phyloP scores from a whole-genome alignment of 1,140 invertebrate species.

The Polypedilum pembai region DNA sequence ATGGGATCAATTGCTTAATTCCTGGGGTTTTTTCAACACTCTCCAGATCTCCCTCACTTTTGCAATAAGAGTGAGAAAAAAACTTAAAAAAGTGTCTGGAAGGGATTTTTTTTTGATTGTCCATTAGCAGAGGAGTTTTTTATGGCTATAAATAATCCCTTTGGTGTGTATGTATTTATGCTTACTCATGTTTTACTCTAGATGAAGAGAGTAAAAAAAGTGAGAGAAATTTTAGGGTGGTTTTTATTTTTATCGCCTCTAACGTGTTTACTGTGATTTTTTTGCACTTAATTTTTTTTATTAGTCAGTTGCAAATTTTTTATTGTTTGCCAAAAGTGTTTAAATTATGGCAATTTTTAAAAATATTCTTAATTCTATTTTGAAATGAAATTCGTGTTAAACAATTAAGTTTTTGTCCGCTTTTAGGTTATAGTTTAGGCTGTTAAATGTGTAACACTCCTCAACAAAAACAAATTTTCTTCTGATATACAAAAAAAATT shows the following conservation, averaged over 20 bases:
- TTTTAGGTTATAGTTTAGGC: no score
- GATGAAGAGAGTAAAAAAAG: not conserved
- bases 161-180: not conserved
- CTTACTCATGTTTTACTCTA: not conserved
- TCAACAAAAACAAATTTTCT: no score
- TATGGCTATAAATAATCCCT: not conserved
- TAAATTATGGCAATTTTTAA: no score
- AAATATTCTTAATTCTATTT: no score
- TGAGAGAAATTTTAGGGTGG: not conserved
- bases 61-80: not conserved
- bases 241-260: not conserved
- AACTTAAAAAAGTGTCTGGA: conserved; percentile 17
- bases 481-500: no score
- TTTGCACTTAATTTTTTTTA: no score
- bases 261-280: no score
- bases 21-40: not conserved
- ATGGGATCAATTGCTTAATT: not conserved
- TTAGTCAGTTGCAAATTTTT: no score
- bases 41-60: not conserved
- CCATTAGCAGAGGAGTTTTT: not conserved
- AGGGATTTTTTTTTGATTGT: conserved; percentile 12
- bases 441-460: no score
- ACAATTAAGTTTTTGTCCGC: no score
- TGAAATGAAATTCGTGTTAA: no score
- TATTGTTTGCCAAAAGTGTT: no score